Conservation (phyloP, 2,113 vertebrate species). For the Coturnix japonica region DNA sequence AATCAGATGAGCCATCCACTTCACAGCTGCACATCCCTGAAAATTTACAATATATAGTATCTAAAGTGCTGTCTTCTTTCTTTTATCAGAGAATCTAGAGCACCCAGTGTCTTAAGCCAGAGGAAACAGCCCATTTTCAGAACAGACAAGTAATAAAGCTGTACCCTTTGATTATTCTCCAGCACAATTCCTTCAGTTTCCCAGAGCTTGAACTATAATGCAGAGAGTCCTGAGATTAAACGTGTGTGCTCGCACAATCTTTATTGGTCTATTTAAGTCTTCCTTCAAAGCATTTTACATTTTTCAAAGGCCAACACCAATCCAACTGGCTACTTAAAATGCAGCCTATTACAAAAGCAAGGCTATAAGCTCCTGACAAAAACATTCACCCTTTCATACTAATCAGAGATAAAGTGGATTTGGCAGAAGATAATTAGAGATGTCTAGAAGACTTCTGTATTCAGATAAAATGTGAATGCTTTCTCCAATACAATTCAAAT, state of each 20-base stretch:
- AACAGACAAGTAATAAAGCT: slow-evolving; percentile 30
- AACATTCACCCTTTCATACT: slow-evolving; percentile 66
- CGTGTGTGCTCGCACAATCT: slow-evolving; percentile 39
- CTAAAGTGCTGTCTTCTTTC: not conserved
- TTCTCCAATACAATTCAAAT: not conserved
- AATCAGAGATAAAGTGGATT: slow-evolving; percentile 68
- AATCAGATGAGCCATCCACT: not conserved
- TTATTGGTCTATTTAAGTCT: slow-evolving; percentile 56
- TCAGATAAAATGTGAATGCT: not conserved
- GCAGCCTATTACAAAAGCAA: slow-evolving; percentile 63
- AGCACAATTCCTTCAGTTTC: slow-evolving; percentile 34
- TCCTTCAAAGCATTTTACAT: slow-evolving; percentile 68
- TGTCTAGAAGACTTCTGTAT: slow-evolving; percentile 34
- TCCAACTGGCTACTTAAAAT: slow-evolving; percentile 65
- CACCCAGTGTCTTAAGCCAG: not conserved
- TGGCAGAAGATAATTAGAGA: slow-evolving; percentile 62
- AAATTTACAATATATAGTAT: not conserved
- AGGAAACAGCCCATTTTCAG: not conserved
- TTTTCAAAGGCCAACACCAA: slow-evolving; percentile 59
- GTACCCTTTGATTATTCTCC: slow-evolving; percentile 51
- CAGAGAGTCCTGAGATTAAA: slow-evolving; percentile 56
- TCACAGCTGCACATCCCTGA: not conserved
- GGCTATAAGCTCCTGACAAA: slow-evolving; percentile 70
- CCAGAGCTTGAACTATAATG: slow-evolving; percentile 44
- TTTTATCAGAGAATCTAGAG: slow-evolving; percentile 10